A percentile compares a stretch with the other conserved stretches of the same genome.
Conservation (phyloP, 2,888 invertebrate genomes). For the Melieria crassipennis region DNA sequence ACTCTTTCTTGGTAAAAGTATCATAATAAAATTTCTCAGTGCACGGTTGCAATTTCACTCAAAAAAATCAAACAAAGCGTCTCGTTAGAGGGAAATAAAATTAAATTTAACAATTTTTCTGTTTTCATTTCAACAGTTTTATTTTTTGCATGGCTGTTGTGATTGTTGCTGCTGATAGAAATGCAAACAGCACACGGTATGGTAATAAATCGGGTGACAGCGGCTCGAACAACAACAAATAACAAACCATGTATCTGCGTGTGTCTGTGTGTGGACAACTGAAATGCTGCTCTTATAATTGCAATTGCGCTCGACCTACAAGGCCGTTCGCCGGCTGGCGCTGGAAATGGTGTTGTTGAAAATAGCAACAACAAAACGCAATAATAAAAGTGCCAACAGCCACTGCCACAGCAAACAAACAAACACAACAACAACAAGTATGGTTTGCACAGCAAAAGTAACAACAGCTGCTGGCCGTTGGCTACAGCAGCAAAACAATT, state of each 20-base stretch:
- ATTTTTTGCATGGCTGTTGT: neutral
- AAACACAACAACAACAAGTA: neutral
- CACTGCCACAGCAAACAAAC: neutral
- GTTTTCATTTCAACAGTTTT: neutral
- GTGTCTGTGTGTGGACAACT: neutral
- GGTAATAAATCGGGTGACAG: neutral
- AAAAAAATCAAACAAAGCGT: too few relatives aligned
- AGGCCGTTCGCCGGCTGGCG: conserved; percentile 17
- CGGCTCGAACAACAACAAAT: neutral
- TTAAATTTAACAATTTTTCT: too few relatives aligned
- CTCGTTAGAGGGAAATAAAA: too few relatives aligned
- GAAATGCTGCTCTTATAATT: conserved; percentile 28
- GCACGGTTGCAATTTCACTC: neutral
- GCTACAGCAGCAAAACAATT: conserved; percentile 13
- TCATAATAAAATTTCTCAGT: neutral
- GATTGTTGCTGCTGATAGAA: neutral
- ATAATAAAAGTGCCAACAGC: too few relatives aligned
- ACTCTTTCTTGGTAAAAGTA: too few relatives aligned
- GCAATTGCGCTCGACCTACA: conserved; percentile 34
- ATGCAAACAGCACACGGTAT: neutral
- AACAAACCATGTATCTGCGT: neutral
- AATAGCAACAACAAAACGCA: neutral
- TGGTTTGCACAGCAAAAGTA: neutral
- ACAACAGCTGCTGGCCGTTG: conserved; percentile 37
- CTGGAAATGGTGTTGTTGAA: neutral